A percentile compares a stretch with the other conserved stretches of the same genome.
These are phyloP conservation scores for Limnephilus lunatus DNA, from an alignment of 2,888 invertebrate genomes.

Conservation along the genomic window DNA sequence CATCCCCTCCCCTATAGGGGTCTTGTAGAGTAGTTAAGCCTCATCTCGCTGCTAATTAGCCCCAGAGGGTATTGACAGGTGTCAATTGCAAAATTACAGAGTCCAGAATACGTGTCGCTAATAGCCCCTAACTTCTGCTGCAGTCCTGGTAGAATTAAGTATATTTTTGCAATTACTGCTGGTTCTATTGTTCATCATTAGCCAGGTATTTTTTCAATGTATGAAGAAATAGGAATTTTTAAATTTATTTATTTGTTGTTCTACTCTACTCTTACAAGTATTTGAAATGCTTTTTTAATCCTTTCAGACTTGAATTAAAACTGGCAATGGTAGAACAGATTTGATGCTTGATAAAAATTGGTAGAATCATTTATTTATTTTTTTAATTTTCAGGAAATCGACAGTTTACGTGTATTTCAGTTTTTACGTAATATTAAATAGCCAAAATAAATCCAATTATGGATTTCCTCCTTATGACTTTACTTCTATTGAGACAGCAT, in stretches of 20 bases:
- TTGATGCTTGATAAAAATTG: too few species aligned
- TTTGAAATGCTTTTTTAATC: too few species aligned
- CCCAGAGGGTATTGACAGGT: neutral
- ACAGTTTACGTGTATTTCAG: too few species aligned
- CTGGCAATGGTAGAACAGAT: too few species aligned
- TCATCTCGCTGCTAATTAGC: neutral
- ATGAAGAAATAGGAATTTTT: neutral
- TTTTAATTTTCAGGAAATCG: too few species aligned
- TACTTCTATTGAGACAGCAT: too few species aligned
- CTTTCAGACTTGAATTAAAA: too few species aligned
- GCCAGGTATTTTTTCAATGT: neutral
- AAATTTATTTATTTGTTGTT: neutral
- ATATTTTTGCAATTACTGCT: neutral
- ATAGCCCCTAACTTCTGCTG: neutral
- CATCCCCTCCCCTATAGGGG: neutral
- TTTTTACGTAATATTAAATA: too few species aligned
- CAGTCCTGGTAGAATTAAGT: neutral
- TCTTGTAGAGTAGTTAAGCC: neutral
- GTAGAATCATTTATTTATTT: too few species aligned
- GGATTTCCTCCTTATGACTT: too few species aligned
- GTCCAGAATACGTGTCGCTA: neutral
- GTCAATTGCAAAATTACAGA: slow-evolving; percentile 18
- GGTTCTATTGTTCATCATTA: neutral
- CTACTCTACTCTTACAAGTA: neutral
- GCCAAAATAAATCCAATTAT: too few species aligned